Evolutionary conservation across 2,113 vertebrate species (phyloP), one percentile per base, ranked within the genome.

Genomic region (Platysternon megacephalum): DNA sequence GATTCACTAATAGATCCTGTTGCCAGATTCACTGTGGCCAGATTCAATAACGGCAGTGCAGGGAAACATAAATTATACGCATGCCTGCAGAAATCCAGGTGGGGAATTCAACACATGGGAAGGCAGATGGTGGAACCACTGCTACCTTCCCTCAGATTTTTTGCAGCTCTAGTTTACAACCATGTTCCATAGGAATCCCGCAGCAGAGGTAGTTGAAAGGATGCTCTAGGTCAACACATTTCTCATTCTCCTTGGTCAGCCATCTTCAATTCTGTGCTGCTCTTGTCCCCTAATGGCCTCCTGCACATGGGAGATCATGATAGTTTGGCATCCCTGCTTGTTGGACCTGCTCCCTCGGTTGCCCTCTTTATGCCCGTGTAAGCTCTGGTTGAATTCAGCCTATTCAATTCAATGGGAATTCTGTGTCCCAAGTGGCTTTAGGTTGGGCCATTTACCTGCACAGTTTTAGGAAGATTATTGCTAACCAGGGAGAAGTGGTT

Each of bases 181-280:
- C 44, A 28, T 0, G 0, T 87, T 39, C 74, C 39, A 42, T 0
- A 72, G 93, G 88, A 90, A 24, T 3, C 16, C 74, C n/a, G 0
- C 35, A 58, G 55, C 21, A 35, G 5, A 74, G 68, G 52, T 58
- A 39, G 13, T 89, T 88, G 87, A 88, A 78, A 89, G 16, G 39
- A 76, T 44, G 22, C 4, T 1, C n/a, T 83, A 49, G 26, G 49
- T n/a, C 52, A 74, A 51, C 13, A 22, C 0, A 1, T 53, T 61
- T 81, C 24, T 46, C 42, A 78, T 28, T 13, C 74, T 16, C 42
- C 39, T 46, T 78, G 24, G 74, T 28, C 42, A 78, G 39, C 42
- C 13, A 2, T 46, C 6, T 7, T 29, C 12, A 78, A 11, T 29
- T 46, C 26, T 46, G 22, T 46, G 32, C 52, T 46, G 52, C 42